Conservation (phyloP, 2,113 vertebrate genomes). For the Arenaria interpres region DNA sequence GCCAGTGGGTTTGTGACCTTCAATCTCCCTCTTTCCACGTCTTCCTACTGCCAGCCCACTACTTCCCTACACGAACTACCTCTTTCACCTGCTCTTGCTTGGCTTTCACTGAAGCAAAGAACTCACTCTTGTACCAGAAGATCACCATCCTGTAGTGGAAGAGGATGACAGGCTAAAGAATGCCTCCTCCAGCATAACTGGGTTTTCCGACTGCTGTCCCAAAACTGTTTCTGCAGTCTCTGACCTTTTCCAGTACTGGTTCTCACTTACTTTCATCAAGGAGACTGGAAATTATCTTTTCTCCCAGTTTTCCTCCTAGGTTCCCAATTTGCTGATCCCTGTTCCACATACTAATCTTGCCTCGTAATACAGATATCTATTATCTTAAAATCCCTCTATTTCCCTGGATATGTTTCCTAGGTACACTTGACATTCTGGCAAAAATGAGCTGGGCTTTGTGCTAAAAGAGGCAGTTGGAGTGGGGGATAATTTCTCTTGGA, state of each 20-base stretch:
- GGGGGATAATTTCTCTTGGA: conserved; percentile 30
- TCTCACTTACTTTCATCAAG: neutral
- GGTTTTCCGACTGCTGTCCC: neutral
- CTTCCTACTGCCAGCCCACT: neutral
- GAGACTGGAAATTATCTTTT: neutral
- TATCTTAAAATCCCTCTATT: neutral
- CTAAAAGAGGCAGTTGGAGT: conserved; percentile 34
- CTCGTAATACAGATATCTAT: neutral
- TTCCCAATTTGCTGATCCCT: neutral
- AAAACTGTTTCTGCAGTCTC: neutral
- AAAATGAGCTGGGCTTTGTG: conserved; percentile 13
- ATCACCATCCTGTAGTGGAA: neutral
- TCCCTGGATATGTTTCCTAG: neutral
- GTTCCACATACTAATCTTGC: neutral
- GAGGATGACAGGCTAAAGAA: neutral
- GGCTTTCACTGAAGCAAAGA: neutral
- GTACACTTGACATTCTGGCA: neutral
- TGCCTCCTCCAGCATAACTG: neutral
- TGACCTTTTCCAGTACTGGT: neutral
- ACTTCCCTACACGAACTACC: neutral
- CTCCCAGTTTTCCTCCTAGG: neutral
- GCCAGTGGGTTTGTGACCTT: neutral
- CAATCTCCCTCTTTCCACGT: neutral
- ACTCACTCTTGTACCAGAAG: neutral
- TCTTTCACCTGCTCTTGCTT: neutral